Conservation (phyloP, 2,888 invertebrate species). For the Spodoptera picta region DNA sequence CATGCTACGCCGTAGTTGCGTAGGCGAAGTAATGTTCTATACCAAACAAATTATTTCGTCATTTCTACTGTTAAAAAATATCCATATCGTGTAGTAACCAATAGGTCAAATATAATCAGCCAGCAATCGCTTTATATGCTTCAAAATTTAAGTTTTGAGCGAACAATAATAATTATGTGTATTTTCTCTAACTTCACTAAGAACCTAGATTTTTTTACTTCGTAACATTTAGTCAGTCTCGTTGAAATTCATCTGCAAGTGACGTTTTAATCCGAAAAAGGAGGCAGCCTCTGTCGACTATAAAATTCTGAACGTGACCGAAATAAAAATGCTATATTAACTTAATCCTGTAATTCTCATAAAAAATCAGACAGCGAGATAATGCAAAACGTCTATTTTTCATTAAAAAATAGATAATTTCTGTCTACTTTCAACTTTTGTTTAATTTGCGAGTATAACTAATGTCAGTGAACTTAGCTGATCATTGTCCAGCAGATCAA, state of each 20-base stretch:
- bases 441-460: too few relatives aligned
- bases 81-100: too few relatives aligned
- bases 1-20: constrained; percentile 10
- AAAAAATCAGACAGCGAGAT: constrained; percentile 39
- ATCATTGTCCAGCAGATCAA: too few relatives aligned
- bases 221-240: constrained; percentile 61
- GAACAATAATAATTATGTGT: too few relatives aligned
- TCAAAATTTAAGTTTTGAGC: too few relatives aligned
- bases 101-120: too few relatives aligned
- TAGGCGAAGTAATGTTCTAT: background rate
- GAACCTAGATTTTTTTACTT: background rate
- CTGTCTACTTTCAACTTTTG: background rate
- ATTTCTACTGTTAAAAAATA: too few relatives aligned
- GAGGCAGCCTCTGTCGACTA: constrained; percentile 70
- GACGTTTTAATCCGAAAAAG: constrained; percentile 81
- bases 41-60: too few relatives aligned
- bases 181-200: background rate
- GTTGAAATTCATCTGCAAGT: constrained; percentile 78
- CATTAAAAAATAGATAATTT: constrained; percentile 2
- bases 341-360: constrained; percentile 39
- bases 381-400: constrained; percentile 22
- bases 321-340: constrained; percentile 72
- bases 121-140: too few relatives aligned
- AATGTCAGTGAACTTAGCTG: too few relatives aligned
- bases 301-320: constrained; percentile 78